Evolutionary conservation across 2,113 vertebrate genomes (phyloP).

Genomic region (Prunella himalayana): DNA sequence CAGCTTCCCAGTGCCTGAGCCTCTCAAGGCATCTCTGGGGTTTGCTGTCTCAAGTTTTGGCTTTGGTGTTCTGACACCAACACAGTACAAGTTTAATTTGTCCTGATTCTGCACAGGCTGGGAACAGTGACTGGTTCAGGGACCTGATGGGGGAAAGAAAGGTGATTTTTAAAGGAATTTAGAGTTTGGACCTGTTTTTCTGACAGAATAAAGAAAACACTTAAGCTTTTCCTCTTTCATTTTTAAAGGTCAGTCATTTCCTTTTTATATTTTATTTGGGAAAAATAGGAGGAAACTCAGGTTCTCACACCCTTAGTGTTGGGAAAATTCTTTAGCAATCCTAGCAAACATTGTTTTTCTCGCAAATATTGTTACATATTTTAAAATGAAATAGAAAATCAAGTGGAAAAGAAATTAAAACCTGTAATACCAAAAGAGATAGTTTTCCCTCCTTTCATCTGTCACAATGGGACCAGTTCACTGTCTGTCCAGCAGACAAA

Average conservation of each 20-base stretch:
- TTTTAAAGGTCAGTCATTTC: constrained; percentile 24
- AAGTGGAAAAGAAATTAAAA: background rate
- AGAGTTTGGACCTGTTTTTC: background rate
- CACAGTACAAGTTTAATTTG: background rate
- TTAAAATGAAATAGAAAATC: background rate
- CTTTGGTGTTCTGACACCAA: background rate
- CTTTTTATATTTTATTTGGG: background rate
- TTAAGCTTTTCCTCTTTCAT: background rate
- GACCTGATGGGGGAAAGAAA: background rate
- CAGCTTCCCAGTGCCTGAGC: background rate
- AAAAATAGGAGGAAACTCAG: constrained; percentile 41
- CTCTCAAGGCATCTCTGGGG: background rate
- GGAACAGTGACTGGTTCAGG: background rate
- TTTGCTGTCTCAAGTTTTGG: background rate
- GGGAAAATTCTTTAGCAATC: background rate
- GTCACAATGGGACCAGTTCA: background rate
- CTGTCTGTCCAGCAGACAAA: background rate
- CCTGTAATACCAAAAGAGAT: background rate
- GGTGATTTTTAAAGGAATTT: background rate
- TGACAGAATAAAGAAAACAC: constrained; percentile 21
- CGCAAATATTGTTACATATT: background rate
- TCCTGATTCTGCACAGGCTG: background rate
- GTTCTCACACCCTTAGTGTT: constrained; percentile 21
- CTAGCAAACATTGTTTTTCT: background rate
- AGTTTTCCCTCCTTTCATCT: background rate